phyloP scores from a whole-genome alignment of 2,888 invertebrate genomes.

The Lepidochrysops patricia region DNA sequence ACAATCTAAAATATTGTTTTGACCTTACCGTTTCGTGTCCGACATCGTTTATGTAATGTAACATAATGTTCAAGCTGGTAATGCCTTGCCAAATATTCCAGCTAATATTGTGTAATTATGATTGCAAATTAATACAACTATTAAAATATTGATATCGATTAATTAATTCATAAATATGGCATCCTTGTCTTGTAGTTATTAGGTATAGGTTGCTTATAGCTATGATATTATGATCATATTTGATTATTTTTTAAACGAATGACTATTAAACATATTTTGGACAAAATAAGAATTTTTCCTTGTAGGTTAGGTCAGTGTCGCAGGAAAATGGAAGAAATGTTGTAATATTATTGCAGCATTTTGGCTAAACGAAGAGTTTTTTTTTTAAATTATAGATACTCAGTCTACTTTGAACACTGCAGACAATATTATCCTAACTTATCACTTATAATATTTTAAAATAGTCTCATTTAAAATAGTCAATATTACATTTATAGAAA shows the following conservation, averaged over 20 bases:
- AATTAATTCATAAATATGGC: not conserved
- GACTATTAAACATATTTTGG: too few relatives aligned
- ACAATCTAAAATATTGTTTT: conserved; percentile 5
- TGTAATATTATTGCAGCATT: too few relatives aligned
- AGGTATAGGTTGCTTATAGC: too few relatives aligned
- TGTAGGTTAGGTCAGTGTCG: not conserved
- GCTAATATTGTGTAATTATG: not conserved
- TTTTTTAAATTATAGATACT: too few relatives aligned
- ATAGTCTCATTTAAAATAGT: too few relatives aligned
- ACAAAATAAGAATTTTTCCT: not conserved
- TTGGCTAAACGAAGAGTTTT: not conserved
- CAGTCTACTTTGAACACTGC: not conserved
- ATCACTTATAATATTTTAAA: too few relatives aligned
- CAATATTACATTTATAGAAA: too few relatives aligned
- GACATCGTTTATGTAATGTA: conserved; percentile 1
- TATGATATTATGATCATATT: too few relatives aligned
- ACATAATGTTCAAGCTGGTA: not conserved
- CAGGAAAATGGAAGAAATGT: not conserved
- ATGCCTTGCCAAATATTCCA: conserved; percentile 6
- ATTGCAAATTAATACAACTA: not conserved
- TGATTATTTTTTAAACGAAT: too few relatives aligned
- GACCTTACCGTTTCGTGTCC: not conserved
- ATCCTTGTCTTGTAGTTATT: not conserved
- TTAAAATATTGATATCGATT: not conserved
- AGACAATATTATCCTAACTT: too few relatives aligned